Base-by-base conservation (phyloP, 2,888 invertebrate genomes). In the Xanthia icteritia region DNA sequence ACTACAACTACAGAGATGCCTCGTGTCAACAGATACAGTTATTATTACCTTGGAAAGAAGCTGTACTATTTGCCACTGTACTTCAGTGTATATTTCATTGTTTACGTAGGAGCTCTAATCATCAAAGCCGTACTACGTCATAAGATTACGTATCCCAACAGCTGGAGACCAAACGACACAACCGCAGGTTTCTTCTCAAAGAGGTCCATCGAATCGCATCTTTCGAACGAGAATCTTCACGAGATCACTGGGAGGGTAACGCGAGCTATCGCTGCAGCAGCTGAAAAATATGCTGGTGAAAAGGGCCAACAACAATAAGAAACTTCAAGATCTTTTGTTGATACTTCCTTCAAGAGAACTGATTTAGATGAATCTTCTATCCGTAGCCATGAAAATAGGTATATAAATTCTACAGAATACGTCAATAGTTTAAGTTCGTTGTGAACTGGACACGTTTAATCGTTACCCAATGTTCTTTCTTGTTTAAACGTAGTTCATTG, bases 41-140 rank as follows among this genome's bases (percentile, higher is more conserved):
- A 98, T 92, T 98, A 98, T 90, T 98, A 97, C 90, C 96, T 98
- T 80, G 98, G 98, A 5, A 97, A 98, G 87, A 98, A 98, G 90
- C 94, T 98, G 56, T 98, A 98, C 97, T 98, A 98, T 90, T 95
- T 98, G 81, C 98, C 98, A 0, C 93, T 98, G 65, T 98, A 98
- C 92, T 98, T 98, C 91, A 98, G 98, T 91, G 97, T 98, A 23
- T 98, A 97, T 87, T 97, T 97, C 86, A 97, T 97, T 71, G 94
- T 98, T 77, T 98, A 98, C 89, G 97, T 98, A 0, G 97, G 97
- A 4, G 97, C 98, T 31, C 95, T 98, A 45, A 97, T 98, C 79
- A 95, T 98, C 48, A 98, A 98, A 92, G 98, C 98, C 6, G 97
- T 98, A 56, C 97, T 98, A 56, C 97, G 98, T 79, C 98, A 98